Evolutionary conservation across 1,140 invertebrate species (phyloP).

Genomic region (Drosophila serrata): DNA sequence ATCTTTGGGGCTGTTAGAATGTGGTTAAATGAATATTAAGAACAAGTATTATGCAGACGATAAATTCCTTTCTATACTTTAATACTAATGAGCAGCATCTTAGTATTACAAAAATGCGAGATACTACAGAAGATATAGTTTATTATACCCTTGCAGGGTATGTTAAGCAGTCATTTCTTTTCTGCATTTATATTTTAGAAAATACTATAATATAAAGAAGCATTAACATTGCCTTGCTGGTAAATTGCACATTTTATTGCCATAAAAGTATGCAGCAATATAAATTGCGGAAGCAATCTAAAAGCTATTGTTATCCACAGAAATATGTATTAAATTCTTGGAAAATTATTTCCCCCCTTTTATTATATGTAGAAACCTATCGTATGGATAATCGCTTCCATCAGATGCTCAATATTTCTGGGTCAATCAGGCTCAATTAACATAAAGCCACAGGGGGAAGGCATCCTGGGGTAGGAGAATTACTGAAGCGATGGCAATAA

Average conservation of each 20-base stretch:
- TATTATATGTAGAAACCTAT: conserved; percentile 6
- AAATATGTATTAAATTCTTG: background rate
- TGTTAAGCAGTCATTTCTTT: too few relatives aligned
- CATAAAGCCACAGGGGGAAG: conserved; percentile 19
- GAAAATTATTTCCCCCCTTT: background rate
- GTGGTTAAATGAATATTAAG: background rate
- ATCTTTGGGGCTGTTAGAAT: background rate
- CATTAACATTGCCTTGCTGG: background rate
- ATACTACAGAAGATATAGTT: too few relatives aligned
- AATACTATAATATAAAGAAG: too few relatives aligned
- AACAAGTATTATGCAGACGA: background rate
- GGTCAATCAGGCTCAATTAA: conserved; percentile 54
- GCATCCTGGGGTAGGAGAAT: conserved; percentile 8
- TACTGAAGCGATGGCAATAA: conserved; percentile 45
- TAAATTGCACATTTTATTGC: background rate
- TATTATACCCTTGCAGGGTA: too few relatives aligned
- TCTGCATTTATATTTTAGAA: too few relatives aligned
- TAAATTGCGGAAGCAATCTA: conserved; percentile 1
- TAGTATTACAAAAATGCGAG: too few relatives aligned
- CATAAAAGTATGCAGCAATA: background rate
- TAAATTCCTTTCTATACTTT: too few relatives aligned
- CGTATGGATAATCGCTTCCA: conserved; percentile 17
- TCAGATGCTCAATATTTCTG: conserved; percentile 1
- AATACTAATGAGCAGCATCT: too few relatives aligned
- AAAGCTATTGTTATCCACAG: background rate